A percentile compares a stretch with the other conserved stretches of the same genome.
Conservation (phyloP, 2,113 vertebrate genomes). For the Crypturellus undulatus region DNA sequence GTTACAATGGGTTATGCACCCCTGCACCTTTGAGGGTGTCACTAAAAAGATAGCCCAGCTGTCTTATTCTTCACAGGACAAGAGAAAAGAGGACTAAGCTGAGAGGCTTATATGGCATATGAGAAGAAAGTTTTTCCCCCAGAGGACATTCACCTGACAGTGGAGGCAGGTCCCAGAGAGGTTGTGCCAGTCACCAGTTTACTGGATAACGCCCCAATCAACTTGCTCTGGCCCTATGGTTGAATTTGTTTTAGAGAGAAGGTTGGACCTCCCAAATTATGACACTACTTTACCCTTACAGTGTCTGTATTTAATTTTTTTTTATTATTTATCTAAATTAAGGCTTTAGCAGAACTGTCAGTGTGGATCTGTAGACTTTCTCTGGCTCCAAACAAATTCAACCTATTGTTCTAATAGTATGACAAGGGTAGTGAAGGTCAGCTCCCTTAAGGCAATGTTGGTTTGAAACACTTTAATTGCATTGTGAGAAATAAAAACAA, state of each 20-base stretch:
- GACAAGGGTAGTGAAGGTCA: neutral
- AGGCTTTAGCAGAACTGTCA: neutral
- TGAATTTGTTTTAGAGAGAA: neutral
- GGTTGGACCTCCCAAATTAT: neutral
- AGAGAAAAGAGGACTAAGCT: rapidly evolving
- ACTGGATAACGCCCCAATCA: neutral
- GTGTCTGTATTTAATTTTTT: neutral
- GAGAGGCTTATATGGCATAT: neutral
- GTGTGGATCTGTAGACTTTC: neutral
- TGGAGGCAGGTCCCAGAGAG: neutral
- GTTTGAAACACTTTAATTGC: neutral
- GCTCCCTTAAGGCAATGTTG: neutral
- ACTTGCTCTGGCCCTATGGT: rapidly evolving
- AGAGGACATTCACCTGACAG: neutral
- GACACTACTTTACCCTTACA: neutral
- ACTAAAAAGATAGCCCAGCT: neutral
- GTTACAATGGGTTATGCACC: neutral
- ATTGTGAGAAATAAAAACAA: neutral
- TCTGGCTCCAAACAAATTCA: neutral
- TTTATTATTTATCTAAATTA: neutral
- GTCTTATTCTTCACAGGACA: neutral
- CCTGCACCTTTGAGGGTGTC: neutral
- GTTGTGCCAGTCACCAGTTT: neutral
- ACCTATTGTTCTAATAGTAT: neutral
- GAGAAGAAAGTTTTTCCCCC: neutral